Base-by-base conservation (phyloP, 1,140 invertebrate species). In the Tachypleus tridentatus region DNA sequence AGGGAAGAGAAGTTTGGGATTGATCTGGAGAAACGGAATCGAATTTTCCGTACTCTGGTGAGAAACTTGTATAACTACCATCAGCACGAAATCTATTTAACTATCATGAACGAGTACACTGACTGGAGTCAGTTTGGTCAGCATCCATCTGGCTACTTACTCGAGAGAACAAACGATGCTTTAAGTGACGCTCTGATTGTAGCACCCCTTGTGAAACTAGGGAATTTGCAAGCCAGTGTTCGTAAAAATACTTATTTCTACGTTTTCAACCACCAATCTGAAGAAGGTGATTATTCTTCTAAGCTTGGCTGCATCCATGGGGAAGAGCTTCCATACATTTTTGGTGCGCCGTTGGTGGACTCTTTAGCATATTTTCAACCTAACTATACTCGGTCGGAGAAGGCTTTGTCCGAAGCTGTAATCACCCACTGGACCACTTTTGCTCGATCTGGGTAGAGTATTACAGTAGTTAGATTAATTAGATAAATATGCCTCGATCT, bases 361-460 rank as follows among this genome's bases (percentile, higher is more conserved):
- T 57, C 60, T 4, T 81, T 93, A 57, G 85, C 85, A 64, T 87
- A 88, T 73, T 95, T 93, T 76, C 84, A 85, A 47, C 84, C 85
- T 70, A 91, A 93, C 78, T 97, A 92, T 78, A 95, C 89, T 4
- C 89, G 87, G 75, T 84, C 87, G 47, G 95, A 98, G 81, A 83
- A 88, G 65, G 84, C 87, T 60, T 81, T 98, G 5, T 88, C 92
- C 3, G 91, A 96, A 78, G 88, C 88, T 64, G 87, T 95, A 61
- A 96, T 98, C 82, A 84, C 88, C 57, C 95, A 95, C 75, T 88
- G 94, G 79, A 87, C 91, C 11, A 98, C 97, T 80, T 99, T 99
- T 76, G 91, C 91, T 9, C 88, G 90, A 75, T 90, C 87, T 10
- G 96, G 95, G 95, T 98, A 80, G 29, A 29, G 29, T 29, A 29